A percentile compares a stretch with the other conserved stretches of the same genome.
These are phyloP conservation scores for Laupala kohalensis DNA, from an alignment of 1,140 invertebrate genomes.

Conservation along the genomic window DNA sequence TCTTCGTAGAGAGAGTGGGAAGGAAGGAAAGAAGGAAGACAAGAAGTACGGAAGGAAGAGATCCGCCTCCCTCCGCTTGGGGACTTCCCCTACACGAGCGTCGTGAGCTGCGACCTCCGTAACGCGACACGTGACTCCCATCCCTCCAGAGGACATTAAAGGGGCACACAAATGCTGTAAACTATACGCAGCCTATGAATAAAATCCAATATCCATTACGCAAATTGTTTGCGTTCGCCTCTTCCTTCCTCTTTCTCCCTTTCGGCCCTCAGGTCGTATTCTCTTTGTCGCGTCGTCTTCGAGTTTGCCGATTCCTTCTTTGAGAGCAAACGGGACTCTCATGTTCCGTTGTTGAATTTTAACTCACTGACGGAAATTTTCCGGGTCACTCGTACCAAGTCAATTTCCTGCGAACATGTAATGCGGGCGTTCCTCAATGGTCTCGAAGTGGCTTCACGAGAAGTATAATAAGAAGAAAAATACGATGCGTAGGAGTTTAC, in stretches of 20 bases:
- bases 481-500: too few relatives aligned
- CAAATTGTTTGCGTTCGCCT: background rate
- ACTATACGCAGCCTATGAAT: background rate
- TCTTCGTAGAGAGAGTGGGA: too few relatives aligned
- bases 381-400: background rate
- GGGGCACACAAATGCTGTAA: background rate
- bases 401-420: background rate
- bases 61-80: background rate
- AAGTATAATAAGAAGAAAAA: too few relatives aligned
- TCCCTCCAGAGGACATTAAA: background rate
- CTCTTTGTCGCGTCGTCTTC: background rate
- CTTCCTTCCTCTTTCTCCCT: background rate
- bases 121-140: background rate
- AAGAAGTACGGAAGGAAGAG: too few relatives aligned
- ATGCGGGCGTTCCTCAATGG: too few relatives aligned
- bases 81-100: background rate
- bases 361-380: background rate
- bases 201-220: background rate
- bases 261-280: background rate
- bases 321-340: background rate
- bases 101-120: background rate
- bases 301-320: background rate
- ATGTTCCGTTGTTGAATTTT: background rate
- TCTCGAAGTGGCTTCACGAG: too few relatives aligned
- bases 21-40: too few relatives aligned